Conservation (phyloP, 1,140 invertebrate species). For the Rhyacophila brunnea region DNA sequence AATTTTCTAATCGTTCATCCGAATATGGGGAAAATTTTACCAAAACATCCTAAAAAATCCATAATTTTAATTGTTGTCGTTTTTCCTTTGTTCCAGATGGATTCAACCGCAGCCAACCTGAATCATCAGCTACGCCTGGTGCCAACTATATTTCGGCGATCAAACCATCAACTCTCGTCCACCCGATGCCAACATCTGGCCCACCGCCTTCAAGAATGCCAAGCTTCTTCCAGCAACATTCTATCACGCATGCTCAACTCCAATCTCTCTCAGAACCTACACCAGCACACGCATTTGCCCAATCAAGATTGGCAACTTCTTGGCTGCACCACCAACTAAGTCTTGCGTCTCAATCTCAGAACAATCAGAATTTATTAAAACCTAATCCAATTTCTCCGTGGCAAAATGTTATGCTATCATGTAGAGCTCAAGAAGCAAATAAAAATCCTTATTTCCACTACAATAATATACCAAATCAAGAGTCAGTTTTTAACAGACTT, state of each 20-base stretch:
- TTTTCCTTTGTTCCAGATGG: constrained; percentile 46
- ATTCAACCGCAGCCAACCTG: constrained; percentile 44
- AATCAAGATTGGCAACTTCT: constrained; percentile 57
- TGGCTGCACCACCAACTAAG: constrained; percentile 58
- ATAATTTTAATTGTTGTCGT: not conserved
- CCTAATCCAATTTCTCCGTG: constrained; percentile 52
- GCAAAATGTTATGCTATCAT: constrained; percentile 57
- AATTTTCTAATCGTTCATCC: too few relatives aligned
- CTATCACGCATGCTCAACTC: constrained; percentile 40
- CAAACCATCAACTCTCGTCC: constrained; percentile 35
- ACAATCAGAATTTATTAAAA: constrained; percentile 44
- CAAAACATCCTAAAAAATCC: too few relatives aligned
- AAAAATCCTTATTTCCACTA: constrained; percentile 48
- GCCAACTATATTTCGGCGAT: constrained; percentile 42
- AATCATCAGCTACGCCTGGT: constrained; percentile 49
- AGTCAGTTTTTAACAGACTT: constrained; percentile 13
- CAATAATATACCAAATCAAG: constrained; percentile 38
- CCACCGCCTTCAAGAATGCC: constrained; percentile 29
- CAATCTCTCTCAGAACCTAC: constrained; percentile 39
- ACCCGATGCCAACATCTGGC: constrained; percentile 27
- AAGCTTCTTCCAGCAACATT: constrained; percentile 48
- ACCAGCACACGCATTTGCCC: constrained; percentile 43
- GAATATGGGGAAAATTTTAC: too few relatives aligned
- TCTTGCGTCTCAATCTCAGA: constrained; percentile 51
- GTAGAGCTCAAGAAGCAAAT: constrained; percentile 40